These are phyloP conservation scores for Actinia tenebrosa DNA, from an alignment of 64 coral and sea anemone species.

Conservation along the genomic window DNA sequence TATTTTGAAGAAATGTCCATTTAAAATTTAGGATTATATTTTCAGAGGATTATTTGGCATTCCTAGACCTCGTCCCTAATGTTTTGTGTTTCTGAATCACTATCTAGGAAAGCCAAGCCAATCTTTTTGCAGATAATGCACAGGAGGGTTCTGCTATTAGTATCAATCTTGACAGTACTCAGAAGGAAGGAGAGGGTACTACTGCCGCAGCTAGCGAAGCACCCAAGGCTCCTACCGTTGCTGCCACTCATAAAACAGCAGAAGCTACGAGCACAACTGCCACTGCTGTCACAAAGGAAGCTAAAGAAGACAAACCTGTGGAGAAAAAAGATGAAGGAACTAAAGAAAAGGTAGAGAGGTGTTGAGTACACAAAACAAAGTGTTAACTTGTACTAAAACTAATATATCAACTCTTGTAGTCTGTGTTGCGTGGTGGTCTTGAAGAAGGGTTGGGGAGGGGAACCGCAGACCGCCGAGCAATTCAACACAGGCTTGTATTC, in stretches of 20 bases:
- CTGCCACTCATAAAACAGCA: background rate
- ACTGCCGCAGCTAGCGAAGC: background rate
- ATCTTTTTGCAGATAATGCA: background rate
- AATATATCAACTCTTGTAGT: too few species aligned
- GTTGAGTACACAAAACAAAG: background rate
- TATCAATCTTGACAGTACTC: background rate
- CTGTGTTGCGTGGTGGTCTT: too few species aligned
- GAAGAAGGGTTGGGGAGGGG: too few species aligned
- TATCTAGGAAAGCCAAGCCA: conserved; percentile 4
- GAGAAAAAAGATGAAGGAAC: background rate
- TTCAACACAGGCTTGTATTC: too few species aligned
- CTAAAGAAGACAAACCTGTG: background rate
- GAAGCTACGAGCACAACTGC: background rate
- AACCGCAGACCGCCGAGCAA: too few species aligned
- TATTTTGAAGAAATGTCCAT: too few species aligned
- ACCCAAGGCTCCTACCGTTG: background rate
- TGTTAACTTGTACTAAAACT: too few species aligned
- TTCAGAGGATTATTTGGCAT: too few species aligned
- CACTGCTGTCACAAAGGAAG: background rate
- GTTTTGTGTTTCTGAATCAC: too few species aligned
- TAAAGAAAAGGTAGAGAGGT: conserved; percentile 9
- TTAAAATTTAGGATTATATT: too few species aligned
- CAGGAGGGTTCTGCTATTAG: background rate
- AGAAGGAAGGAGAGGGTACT: background rate
- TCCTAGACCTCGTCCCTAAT: too few species aligned